Evolutionary conservation across 1,140 invertebrate species (phyloP).

Genomic region (Drosophila malerkotliana): DNA sequence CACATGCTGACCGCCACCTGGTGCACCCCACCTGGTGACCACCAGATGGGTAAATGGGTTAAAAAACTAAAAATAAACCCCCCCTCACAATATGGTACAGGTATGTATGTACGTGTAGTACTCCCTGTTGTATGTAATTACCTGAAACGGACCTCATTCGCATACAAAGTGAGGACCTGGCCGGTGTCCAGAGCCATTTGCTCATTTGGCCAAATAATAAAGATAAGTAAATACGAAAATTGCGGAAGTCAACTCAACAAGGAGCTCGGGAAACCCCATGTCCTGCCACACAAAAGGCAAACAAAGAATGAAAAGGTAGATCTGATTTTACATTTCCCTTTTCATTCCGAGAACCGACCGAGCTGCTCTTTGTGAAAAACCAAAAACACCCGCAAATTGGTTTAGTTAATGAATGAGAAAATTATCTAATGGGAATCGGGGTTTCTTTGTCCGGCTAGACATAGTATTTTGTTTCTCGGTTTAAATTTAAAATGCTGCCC

Average conservation of each 20-base stretch:
- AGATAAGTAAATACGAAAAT: constrained; percentile 31
- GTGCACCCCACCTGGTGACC: not conserved
- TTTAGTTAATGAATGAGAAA: constrained; percentile 32
- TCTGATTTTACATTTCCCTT: constrained; percentile 21
- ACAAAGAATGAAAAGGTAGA: constrained; percentile 18
- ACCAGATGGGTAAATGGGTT: constrained; percentile 22
- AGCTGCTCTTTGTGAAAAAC: constrained; percentile 1
- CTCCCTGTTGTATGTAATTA: constrained; percentile 34
- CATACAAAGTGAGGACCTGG: constrained; percentile 11
- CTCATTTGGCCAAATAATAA: constrained; percentile 45
- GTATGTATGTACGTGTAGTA: constrained; percentile 7
- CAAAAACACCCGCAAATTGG: constrained; percentile 7
- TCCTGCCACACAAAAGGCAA: constrained; percentile 4
- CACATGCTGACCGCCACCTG: constrained; percentile 6
- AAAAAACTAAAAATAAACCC: constrained; percentile 42
- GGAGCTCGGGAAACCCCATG: not conserved
- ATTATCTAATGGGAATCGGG: constrained; percentile 19
- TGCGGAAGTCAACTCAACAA: constrained; percentile 38
- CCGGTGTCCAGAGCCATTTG: constrained; percentile 23
- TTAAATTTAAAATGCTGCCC: not conserved
- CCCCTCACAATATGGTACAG: not conserved
- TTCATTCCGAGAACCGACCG: no score
- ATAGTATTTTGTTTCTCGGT: not conserved
- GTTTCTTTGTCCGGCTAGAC: not conserved
- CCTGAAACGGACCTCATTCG: constrained; percentile 38